Conservation (phyloP, 2,113 vertebrate genomes). For the Eublepharis macularius region DNA sequence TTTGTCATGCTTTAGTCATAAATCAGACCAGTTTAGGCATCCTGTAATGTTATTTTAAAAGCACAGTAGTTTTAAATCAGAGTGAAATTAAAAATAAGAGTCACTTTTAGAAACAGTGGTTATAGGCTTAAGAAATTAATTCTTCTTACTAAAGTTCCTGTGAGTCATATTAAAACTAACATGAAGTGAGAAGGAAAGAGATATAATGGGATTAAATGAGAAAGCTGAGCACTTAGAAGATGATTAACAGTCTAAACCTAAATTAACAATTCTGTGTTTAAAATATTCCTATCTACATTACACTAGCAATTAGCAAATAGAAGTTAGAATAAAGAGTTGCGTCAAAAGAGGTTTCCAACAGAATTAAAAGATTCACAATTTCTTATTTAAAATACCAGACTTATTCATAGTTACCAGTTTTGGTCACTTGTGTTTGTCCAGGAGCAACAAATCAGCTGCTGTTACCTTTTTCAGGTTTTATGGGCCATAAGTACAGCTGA, state of each 20-base stretch:
- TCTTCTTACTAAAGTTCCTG: not conserved
- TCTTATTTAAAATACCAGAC: not conserved
- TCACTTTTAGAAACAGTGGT: not conserved
- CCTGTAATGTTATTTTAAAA: not conserved
- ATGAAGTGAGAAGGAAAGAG: not conserved
- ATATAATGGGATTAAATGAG: slow-evolving; percentile 7
- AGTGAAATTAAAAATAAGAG: not conserved
- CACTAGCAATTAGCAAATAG: not conserved
- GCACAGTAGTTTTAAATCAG: not conserved
- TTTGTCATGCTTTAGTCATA: not conserved
- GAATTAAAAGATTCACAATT: not conserved
- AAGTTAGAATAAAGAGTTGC: not conserved
- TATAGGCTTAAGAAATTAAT: not conserved
- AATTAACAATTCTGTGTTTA: slow-evolving; percentile 1
- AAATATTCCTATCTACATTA: not conserved
- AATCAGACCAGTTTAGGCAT: not conserved
- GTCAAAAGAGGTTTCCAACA: not conserved
- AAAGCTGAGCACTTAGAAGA: not conserved
- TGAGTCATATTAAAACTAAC: not conserved
- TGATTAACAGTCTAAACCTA: slow-evolving; percentile 2
- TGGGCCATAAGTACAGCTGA: not conserved
- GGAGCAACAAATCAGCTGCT: not conserved
- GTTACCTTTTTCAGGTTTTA: not conserved
- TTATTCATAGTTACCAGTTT: not conserved
- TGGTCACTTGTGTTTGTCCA: not conserved